These are phyloP conservation scores for Alligator sinensis DNA, from an alignment of 2,113 vertebrate genomes.

Conservation along the genomic window DNA sequence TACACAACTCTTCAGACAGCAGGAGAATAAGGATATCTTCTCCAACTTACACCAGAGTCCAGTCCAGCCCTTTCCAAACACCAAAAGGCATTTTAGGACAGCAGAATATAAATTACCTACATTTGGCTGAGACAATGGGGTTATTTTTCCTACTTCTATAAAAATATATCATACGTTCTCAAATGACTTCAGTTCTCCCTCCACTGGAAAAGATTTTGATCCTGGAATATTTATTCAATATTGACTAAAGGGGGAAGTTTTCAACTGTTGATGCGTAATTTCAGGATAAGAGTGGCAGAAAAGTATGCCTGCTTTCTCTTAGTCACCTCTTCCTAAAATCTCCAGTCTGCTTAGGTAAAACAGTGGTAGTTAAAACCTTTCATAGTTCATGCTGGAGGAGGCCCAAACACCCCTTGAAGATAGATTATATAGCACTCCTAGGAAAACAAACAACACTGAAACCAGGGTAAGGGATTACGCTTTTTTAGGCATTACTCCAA, in stretches of 20 bases:
- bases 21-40: neutral
- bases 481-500: no score
- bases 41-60: neutral
- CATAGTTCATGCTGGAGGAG: no score
- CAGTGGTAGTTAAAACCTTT: no score
- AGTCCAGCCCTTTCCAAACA: neutral
- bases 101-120: neutral
- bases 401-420: no score
- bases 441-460: no score
- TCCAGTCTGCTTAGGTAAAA: neutral
- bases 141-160: neutral
- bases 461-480: no score
- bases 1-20: neutral
- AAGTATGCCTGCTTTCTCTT: neutral
- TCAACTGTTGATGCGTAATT: neutral
- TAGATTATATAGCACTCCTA: no score
- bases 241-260: neutral
- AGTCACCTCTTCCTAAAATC: neutral
- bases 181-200: neutral
- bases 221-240: neutral
- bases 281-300: neutral
- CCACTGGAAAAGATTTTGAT: neutral
- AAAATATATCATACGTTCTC: accelerated
- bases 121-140: neutral
- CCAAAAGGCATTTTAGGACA: neutral